A percentile compares a stretch with the other conserved stretches of the same genome.
These are phyloP conservation scores for Chamaetylas fuelleborni DNA, from an alignment of 2,113 vertebrate genomes.

Conservation along the genomic window DNA sequence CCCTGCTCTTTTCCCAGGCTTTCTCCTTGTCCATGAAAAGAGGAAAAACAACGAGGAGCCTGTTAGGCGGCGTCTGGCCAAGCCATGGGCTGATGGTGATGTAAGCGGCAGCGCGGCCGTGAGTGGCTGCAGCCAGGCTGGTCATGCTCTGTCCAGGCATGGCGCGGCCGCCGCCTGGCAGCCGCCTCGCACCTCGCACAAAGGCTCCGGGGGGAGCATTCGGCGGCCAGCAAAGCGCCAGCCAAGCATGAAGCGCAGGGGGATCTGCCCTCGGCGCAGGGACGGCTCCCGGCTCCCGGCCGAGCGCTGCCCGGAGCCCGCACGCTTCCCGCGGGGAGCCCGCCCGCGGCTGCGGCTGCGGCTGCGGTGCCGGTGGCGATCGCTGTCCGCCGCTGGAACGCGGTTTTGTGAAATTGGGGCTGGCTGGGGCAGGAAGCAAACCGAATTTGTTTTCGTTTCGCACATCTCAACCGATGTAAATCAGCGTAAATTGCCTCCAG, in stretches of 20 bases:
- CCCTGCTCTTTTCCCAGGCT: slow-evolving; percentile 73
- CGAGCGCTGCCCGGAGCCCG: background rate
- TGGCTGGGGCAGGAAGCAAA: background rate
- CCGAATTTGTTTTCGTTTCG: background rate
- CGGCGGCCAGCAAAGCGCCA: slow-evolving; percentile 74
- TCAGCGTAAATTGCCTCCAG: background rate
- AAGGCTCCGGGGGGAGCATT: slow-evolving; percentile 69
- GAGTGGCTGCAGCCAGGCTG: slow-evolving; percentile 81
- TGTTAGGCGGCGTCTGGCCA: slow-evolving; percentile 59
- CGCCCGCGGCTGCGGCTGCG: background rate
- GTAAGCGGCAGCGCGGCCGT: slow-evolving; percentile 50
- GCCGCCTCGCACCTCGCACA: slow-evolving; percentile 72
- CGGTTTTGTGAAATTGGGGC: background rate
- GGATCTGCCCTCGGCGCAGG: slow-evolving; percentile 9
- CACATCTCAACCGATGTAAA: background rate
- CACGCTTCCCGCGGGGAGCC: background rate
- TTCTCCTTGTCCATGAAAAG: slow-evolving; percentile 64
- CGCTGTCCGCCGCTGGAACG: background rate
- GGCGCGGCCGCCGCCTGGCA: slow-evolving; percentile 65
- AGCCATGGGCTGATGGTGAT: slow-evolving; percentile 76
- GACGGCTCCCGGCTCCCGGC: background rate
- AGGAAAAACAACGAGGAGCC: slow-evolving; percentile 56
- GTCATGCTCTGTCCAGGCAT: slow-evolving; percentile 78
- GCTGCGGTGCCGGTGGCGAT: background rate
- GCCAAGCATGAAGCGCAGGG: slow-evolving; percentile 77